A percentile compares a stretch with the other conserved stretches of the same genome.
Evolutionary conservation across 2,113 vertebrate genomes (phyloP).

Genomic region (Bubo bubo): DNA sequence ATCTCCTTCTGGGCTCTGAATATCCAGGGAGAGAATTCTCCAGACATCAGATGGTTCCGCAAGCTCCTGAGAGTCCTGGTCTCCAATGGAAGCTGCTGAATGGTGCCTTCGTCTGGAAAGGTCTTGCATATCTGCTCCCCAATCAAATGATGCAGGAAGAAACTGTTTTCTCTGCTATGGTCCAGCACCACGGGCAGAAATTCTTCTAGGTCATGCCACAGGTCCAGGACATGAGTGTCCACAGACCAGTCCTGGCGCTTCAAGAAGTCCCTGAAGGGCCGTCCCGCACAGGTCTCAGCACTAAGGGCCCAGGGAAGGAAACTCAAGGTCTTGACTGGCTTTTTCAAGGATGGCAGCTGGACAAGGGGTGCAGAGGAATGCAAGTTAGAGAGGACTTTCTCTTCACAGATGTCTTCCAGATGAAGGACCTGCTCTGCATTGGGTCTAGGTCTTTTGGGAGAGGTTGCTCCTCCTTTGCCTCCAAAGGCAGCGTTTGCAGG

Average conservation of each 20-base stretch:
- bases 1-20: conserved; percentile 72
- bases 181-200: conserved; percentile 56
- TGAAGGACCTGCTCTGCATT: not conserved
- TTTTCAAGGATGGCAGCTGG: conserved; percentile 19
- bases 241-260: not conserved
- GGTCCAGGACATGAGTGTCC: conserved; percentile 61
- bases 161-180: conserved; percentile 38
- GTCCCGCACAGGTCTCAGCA: conserved; percentile 65
- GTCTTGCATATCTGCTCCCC: conserved; percentile 64
- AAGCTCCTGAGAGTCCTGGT: conserved; percentile 45
- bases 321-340: not conserved
- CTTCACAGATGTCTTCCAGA: conserved; percentile 3
- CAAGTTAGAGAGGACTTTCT: not conserved
- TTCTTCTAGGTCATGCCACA: conserved; percentile 74
- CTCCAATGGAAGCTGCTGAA: conserved; percentile 39
- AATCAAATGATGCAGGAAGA: conserved; percentile 49
- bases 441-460: not conserved
- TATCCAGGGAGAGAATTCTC: conserved; percentile 74
- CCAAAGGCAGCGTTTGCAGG: not conserved
- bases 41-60: conserved; percentile 51
- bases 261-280: conserved; percentile 70
- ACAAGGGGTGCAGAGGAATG: not conserved
- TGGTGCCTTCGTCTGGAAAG: conserved; percentile 47
- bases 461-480: not conserved
- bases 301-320: conserved; percentile 73